phyloP scores from a whole-genome alignment of 2,888 invertebrate species.

The Chydorus sphaericus region DNA sequence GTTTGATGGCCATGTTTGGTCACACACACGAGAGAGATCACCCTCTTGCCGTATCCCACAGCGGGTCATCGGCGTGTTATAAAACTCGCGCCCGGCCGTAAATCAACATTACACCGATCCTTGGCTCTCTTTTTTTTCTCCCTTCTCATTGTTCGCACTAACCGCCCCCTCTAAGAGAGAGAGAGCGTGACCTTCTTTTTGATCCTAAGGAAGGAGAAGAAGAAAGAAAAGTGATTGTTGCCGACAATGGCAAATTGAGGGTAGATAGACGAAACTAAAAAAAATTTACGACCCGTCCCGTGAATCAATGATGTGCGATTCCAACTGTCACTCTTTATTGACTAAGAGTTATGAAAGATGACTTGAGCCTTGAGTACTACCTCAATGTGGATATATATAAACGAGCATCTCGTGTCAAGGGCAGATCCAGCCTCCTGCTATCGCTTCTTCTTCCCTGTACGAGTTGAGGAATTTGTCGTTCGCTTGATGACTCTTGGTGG shows the following conservation, averaged over 20 bases:
- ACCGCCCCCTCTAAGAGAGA: neutral
- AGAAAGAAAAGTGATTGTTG: neutral
- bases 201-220: neutral
- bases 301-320: constrained; percentile 1
- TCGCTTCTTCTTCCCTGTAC: neutral
- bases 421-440: neutral
- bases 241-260: too few relatives aligned
- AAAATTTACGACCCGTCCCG: too few relatives aligned
- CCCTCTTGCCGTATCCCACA: neutral
- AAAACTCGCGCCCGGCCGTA: constrained; percentile 4
- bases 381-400: neutral
- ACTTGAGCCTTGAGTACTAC: neutral
- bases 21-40: constrained; percentile 2
- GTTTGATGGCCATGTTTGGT: constrained; percentile 6
- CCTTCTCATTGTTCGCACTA: constrained; percentile 5
- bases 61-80: constrained; percentile 4
- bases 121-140: too few relatives aligned
- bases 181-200: neutral
- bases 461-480: neutral
- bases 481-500: neutral
- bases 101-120: constrained; percentile 6
- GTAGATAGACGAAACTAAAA: too few relatives aligned
- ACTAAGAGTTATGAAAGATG: neutral
- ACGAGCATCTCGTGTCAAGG: neutral
- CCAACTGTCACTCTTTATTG: neutral